Base-by-base conservation (phyloP, 1,140 invertebrate species). In the Danaus melanippus region DNA sequence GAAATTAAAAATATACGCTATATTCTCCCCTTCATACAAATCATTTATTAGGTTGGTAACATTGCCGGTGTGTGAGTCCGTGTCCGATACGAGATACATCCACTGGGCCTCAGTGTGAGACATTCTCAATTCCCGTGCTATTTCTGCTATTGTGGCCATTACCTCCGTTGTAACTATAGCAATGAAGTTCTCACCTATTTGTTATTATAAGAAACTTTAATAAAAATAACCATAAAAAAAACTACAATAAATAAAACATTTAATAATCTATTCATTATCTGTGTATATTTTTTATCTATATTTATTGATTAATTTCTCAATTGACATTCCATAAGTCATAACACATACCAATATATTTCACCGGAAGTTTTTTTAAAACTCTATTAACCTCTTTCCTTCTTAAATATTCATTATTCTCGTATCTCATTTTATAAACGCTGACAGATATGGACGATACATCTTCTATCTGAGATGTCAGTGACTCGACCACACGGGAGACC, bases 1-100 rank as follows among this genome's bases (percentile, higher is more conserved):
- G 7, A 86, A 79, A 74, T 96, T 96, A 60, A 92, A 92, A 32
- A 94, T 85, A 67, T 94, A 94, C 10, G 93, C 93, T n/a, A 96
- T 76, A 76, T 96, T 96, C 66, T 94, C 93, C 2, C 95, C 95
- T 78, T 96, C 94, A 3, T 86, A 85, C 15, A 95, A 73, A 3
- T 90, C 82, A 44, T 90, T 86, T 17, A 89, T 80, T 42, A 93
- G 84, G 11, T 76, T 75, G 0, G 88, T 82, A 39, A 92, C 71
- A 50, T 90, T 88, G 10, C 84, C 80, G 40, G 76, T 82, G 1
- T 71, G 72, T 6, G 63, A 56, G 51, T 85, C 74, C 0, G 88
- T 90, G 47, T 94, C 91, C 0, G 92, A 88, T n/a, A 95, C 84
- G 45, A 95, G 81, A 67, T 93, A 95, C 9, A 95, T 73, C 94